Base-by-base conservation (phyloP, 2,113 vertebrate genomes). In the Sylvicapra grimmia region DNA sequence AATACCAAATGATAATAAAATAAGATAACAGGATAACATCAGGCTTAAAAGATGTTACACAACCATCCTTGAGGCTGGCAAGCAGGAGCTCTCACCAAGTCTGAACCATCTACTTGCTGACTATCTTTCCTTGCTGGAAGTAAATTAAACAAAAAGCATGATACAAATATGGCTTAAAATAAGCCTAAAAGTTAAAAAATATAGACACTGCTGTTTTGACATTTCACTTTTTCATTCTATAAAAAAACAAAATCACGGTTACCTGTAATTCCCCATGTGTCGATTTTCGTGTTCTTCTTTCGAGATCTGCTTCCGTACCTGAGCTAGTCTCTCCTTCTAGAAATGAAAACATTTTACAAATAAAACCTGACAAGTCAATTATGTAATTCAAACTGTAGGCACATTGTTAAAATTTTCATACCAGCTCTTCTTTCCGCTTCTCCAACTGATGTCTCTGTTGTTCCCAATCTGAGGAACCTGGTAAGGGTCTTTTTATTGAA, bases 201-300 rank as follows among this genome's bases (percentile, higher is more conserved):
- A 5, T 4, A 68, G 29, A 83, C 54, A 47, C 56, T 82, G 49
- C 79, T 94, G 15, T 33, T 89, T 40, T 83, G 61, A 90, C 58
- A 51, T 44, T 89, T 65, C 18, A 88, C 16, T 31, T 90, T 56
- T 75, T 92, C n/a, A 31, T 47, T 65, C 51, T 47, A 31, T 54
- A 44, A 44, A 75, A 63, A 94, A 77, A 96, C 40, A 93, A 56
- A 58, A 47, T 93, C 90, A 89, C 4, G 59, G 87, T 98, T 99
- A 99, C 99, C 99, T 99, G 98, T 99, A 99, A 98, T 99, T 99
- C 90, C 99, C 99, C 99, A 99, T 99, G 97, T 99, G 99, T 97
- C 99, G 99, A 79, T 99, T 99, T 99, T 99, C 99, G 95, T 99
- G 99, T 97, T 99, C 99, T 98, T 99, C 99, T 98, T 99, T 99